Base-by-base conservation (phyloP, 2,797 vertebrate species). In the Parambassis ranga region DNA sequence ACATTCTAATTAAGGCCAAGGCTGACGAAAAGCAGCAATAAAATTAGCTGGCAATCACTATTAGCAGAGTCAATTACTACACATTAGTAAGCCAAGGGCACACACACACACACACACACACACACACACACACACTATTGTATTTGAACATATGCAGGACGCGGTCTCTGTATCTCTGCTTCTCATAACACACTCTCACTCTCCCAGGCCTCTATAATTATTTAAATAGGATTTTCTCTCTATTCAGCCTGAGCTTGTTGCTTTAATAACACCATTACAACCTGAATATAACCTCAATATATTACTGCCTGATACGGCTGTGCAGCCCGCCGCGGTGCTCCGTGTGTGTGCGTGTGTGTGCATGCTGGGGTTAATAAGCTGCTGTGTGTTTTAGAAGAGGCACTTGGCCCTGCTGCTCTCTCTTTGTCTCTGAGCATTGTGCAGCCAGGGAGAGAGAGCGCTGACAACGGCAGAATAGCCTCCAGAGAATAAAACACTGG, bases 11-110 rank as follows among this genome's bases (percentile, higher is more conserved):
- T 96, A 96, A 93, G 91, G 84, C 88, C 88, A 87, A 90, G 91
- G 90, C 92, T 92, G 94, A 95, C 91, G 90, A 94, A 95, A 94
- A 94, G 93, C 91, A 92, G 93, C 95, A 96, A 93, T 95, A 95
- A 96, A 96, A 98, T 98, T 96, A 95, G 94, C 95, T 95, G 94
- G 94, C 95, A 95, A 96, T 96, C 95, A 96, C 94, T 95, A 96
- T 98, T 97, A 98, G 93, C 91, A 91, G 92, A 95, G 93, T 95
- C 94, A 94, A 95, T 95, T 95, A 95, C 93, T 92, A 94, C 92
- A 95, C 94, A 96, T 97, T 96, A 97, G 93, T 89, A 69, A 79
- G 61, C 61, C 71, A 74, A 82, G 75, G 75, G 72, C 82, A 74
- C 76, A 80, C 72, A 75, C 71, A 61, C 53, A 60, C 51, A 44